Evolutionary conservation across 2,113 vertebrate genomes (phyloP).

Genomic region (Girardinichthys multiradiatus): DNA sequence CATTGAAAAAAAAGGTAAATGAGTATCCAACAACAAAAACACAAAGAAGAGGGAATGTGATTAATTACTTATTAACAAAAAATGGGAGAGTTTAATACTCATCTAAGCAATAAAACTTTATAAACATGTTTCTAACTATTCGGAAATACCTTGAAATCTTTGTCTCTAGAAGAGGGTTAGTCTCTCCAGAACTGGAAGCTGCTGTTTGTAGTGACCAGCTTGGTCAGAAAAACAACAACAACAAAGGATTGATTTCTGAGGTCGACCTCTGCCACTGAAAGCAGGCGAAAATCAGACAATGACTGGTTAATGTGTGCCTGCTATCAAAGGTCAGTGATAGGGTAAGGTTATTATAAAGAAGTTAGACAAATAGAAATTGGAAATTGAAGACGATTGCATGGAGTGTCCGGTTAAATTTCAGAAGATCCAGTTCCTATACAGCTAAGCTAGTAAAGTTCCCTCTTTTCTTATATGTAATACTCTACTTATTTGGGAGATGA

Average conservation of each 20-base stretch:
- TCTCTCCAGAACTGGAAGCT: constrained; percentile 28
- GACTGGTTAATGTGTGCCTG: constrained; percentile 42
- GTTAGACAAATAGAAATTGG: not conserved
- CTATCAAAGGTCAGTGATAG: constrained; percentile 44
- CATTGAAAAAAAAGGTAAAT: not conserved
- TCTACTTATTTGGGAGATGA: not conserved
- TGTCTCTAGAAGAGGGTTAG: constrained; percentile 1
- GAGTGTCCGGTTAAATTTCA: not conserved
- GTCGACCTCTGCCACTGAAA: constrained; percentile 39
- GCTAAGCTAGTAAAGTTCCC: too few relatives aligned
- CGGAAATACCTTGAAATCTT: constrained; percentile 8
- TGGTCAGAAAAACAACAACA: not conserved
- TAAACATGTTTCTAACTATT: constrained; percentile 12
- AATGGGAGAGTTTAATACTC: not conserved
- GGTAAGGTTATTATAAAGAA: not conserved
- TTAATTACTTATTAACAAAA: not conserved
- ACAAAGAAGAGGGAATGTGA: not conserved
- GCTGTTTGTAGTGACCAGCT: constrained; percentile 31
- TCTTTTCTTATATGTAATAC: too few relatives aligned
- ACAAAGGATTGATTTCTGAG: constrained; percentile 59
- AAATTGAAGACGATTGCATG: not conserved
- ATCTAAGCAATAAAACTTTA: constrained; percentile 18
- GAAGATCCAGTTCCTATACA: not conserved
- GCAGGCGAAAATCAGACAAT: constrained; percentile 49
- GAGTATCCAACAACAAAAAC: constrained; percentile 3